Evolutionary conservation across 2,113 vertebrate species (phyloP), one percentile per base, ranked within the genome.

Genomic region (Stomatorhinus ivindoensis): DNA sequence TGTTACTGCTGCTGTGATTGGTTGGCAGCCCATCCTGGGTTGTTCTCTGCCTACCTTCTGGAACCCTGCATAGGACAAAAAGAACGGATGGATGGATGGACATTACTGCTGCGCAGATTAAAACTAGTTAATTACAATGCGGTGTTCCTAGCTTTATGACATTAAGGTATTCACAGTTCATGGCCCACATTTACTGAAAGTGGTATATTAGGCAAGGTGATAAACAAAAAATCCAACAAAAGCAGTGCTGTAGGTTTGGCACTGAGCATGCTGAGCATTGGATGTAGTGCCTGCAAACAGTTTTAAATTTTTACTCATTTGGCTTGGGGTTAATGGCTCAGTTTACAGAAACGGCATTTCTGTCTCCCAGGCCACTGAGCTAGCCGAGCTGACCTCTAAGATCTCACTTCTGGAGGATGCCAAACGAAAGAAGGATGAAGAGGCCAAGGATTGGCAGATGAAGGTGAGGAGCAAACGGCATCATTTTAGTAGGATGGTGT

Each of bases 401-500:
- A 99, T 99, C 93, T 96, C 95, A 0, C 96, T 97, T 91, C 94
- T 99, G 94, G 98, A 99, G 91, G 93, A 97, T 87, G 97, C 98
- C 88, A 96, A 97, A 91, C 96, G 97, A 95, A 98, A 96, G 95
- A 99, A 99, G 90, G 98, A 99, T 47, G 96, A 96, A 0, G 97
- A 99, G 85, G 97, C 97, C 10, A 94, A 96, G 76, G 96, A 95
- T 91, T 99, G 98, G 98, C 97, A 99, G 93, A 93, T 96, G 91
- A 98, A 98, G 96, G 98, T 99, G 95, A 96, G 95, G 91, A 69
- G 92, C 92, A 89, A 7, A 61, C 0, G 21, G 55, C 55, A 61
- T 61, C 21, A 19, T 87, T 46, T 87, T 10, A 51, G 5, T 42
- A 27, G 53, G 17, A 58, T 21, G 11, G 51, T 51, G 55, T 61